Evolutionary conservation across 1,140 invertebrate genomes (phyloP).

Genomic region (Cydia amplana): DNA sequence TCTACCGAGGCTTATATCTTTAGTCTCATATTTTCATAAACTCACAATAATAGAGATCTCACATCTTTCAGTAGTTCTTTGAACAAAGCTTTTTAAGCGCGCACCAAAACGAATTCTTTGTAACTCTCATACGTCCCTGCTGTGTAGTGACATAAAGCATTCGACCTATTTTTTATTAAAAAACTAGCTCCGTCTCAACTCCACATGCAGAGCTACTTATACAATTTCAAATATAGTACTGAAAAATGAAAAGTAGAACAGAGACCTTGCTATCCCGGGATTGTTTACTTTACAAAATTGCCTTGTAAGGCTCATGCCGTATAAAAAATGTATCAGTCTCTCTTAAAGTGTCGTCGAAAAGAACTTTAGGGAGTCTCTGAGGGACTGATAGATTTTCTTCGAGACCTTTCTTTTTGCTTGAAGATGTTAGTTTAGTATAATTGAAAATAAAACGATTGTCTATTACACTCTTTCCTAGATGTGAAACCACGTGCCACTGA

Average conservation of each 20-base stretch:
- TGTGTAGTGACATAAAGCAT: constrained; percentile 13
- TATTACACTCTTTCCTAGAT: background rate
- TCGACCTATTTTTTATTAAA: constrained; percentile 25
- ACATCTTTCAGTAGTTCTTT: background rate
- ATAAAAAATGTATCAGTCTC: constrained; percentile 68
- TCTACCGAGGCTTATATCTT: too few species aligned
- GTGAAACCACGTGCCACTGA: background rate
- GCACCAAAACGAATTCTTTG: constrained; percentile 18
- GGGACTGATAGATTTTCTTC: background rate
- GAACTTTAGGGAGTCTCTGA: background rate
- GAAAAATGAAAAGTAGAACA: constrained; percentile 19
- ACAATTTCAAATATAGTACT: constrained; percentile 9
- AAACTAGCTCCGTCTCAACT: constrained; percentile 1
- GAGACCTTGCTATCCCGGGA: constrained; percentile 26
- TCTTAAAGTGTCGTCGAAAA: constrained; percentile 34
- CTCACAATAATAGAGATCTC: background rate
- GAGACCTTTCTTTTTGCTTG: background rate
- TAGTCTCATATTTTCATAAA: background rate
- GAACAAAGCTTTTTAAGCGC: background rate
- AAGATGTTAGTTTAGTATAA: background rate
- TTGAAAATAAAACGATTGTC: background rate
- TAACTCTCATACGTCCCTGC: background rate
- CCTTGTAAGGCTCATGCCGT: constrained; percentile 64
- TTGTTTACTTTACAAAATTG: constrained; percentile 73
- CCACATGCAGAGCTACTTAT: constrained; percentile 14